phyloP scores from a whole-genome alignment of 2,888 invertebrate species.

The Aphrophora alni region DNA sequence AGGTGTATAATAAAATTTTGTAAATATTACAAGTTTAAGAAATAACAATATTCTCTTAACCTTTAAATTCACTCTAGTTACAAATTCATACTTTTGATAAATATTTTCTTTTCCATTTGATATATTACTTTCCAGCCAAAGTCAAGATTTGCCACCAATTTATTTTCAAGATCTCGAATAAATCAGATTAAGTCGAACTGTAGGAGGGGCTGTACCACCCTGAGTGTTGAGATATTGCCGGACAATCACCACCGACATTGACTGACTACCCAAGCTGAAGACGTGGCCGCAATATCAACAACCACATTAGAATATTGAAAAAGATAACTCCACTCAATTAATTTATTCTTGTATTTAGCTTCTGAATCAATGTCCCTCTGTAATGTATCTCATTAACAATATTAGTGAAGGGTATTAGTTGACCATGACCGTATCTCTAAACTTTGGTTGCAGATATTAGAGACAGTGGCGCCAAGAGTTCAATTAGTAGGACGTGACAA shows the following conservation, averaged over 20 bases:
- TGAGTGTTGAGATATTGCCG: not conserved
- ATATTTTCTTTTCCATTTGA: not conserved
- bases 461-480: not conserved
- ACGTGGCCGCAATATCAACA: conserved; percentile 2
- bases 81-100: too few species aligned
- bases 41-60: too few species aligned
- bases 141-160: not conserved
- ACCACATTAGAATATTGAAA: not conserved
- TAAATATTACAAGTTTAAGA: too few species aligned
- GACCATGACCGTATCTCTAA: not conserved
- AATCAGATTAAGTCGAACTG: not conserved
- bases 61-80: too few species aligned
- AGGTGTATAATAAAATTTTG: too few species aligned
- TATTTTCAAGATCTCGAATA: not conserved
- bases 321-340: not conserved
- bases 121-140: not conserved
- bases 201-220: not conserved
- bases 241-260: not conserved
- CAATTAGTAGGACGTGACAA: too few species aligned
- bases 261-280: not conserved
- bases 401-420: not conserved
- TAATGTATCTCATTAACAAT: not conserved
- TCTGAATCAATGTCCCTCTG: not conserved
- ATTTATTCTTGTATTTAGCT: not conserved
- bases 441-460: not conserved